These are phyloP conservation scores for Antheraea yamamai DNA, from an alignment of 2,888 invertebrate genomes.

Conservation along the genomic window DNA sequence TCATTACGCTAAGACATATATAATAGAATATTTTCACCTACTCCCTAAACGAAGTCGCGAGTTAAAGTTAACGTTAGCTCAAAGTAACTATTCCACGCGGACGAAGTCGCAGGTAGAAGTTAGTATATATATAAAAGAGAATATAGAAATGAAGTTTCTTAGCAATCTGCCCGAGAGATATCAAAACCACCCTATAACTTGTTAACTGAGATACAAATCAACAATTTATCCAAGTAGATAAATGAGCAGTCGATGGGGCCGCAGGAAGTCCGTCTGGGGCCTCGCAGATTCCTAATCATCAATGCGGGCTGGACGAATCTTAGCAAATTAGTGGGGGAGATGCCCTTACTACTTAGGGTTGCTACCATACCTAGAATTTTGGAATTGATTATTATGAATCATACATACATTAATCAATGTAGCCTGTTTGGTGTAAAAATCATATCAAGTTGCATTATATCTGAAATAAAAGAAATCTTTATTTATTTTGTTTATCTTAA, in stretches of 20 bases:
- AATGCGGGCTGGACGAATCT: conserved; percentile 78
- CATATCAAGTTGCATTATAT: no score
- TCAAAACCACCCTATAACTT: conserved; percentile 12
- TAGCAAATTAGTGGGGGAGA: conserved; percentile 76
- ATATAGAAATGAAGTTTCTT: background rate
- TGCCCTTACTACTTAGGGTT: conserved; percentile 62
- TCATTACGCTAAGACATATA: no score
- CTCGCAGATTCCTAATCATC: conserved; percentile 75
- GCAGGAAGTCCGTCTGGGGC: conserved; percentile 32
- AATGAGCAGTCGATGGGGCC: conserved; percentile 56
- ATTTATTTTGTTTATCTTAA: no score
- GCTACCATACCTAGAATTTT: conserved; percentile 25
- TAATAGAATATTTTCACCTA: no score
- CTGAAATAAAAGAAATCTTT: no score
- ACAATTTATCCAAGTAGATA: conserved; percentile 44
- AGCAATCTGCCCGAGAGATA: conserved; percentile 5
- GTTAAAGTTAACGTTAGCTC: no score
- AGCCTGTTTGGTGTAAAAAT: no score
- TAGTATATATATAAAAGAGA: background rate
- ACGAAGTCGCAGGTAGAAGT: no score
- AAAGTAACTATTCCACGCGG: no score
- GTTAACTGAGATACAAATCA: conserved; percentile 33
- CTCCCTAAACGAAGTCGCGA: no score
- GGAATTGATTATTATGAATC: conserved; percentile 7
- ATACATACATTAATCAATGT: no score